Base-by-base conservation (phyloP, 2,888 invertebrate genomes). In the Cataglyphis albicans region DNA sequence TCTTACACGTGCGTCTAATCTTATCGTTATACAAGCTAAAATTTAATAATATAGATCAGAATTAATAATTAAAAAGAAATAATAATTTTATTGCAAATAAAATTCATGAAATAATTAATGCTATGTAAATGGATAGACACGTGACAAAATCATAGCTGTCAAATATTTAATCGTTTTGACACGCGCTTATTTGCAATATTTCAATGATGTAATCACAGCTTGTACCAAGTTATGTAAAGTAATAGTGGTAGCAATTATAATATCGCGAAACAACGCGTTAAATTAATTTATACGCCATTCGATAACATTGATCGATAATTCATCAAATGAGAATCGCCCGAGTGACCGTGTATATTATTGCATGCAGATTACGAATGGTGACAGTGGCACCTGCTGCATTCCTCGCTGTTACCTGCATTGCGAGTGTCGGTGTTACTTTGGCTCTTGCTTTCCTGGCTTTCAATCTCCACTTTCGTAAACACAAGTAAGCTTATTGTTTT, bases 381-480 rank as follows among this genome's bases (percentile, higher is more conserved):
- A 97, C 97, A 1, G 97, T 98, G 82, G 97, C 97, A 92, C 96
- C 97, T 29, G 96, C 96, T 0, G 97, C 98, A 0, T 97, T 98
- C 93, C 95, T 97, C 76, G 96, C 96, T 0, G 97, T 98, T 4
- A 96, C 97, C 0, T 96, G 96, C 4, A 94, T 98, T 35, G 97
- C 98, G 1, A 96, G 96, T 48, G 95, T 97, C 73, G 98, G 98
- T 3, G 97, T 98, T 55, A 96, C 96, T 0, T 93, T 97, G 74
- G 97, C 98, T 0, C 94, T 97, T 32, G 96, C 96, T 6, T 98
- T 98, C 93, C 95, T 98, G 86, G 96, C 96, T 76, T 98, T 98
- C 93, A 98, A 98, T 95, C 95, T 98, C 88, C 97, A 97, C 94
- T 98, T 97, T 93, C 96, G 98, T 87, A 97, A 97, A 93, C 96